Evolutionary conservation across 2,113 vertebrate genomes (phyloP), one percentile per base, ranked within the genome.

Genomic region (Loxodonta africana): DNA sequence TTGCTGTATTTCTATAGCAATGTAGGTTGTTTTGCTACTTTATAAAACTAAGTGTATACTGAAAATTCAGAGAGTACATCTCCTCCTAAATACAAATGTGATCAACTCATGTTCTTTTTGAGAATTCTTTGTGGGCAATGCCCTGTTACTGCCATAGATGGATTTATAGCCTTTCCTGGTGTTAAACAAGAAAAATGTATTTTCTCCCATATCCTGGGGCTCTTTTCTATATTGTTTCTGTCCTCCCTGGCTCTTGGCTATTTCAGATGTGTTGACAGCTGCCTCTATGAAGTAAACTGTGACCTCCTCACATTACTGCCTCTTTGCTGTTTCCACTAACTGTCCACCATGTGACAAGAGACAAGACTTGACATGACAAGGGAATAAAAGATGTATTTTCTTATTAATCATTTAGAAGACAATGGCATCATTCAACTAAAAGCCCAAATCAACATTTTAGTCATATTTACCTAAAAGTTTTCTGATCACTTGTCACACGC

Each of bases 21-120:
- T 82, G n/a, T 71, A 87, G 46, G 26, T 93, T 60, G 48, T 85
- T 87, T 88, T 88, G 57, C 20, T 57, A 83, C 60, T 67, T 15
- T 87, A 44, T 48, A 53, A 84, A 95, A 85, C 12, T 44, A 80
- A 95, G 14, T 69, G 0, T n/a, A 60, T 88, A 44, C 20, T 78
- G 83, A 89, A 95, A 93, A 83, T 93, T 93, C 67, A 71, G 73
- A 92, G 65, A 81, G 20, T 78, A 26, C 8, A 67, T 90, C 18
- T 57, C 18, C 57, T 91, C 23, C 37, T 37, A 88, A 83, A 82
- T 95, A 89, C 85, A 86, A 97, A 82, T 78, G 20, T 63, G 6
- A 73, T 44, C 46, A 87, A 53, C 60, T 91, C 41, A 92, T 83
- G 6, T 77, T 76, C 30, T 88, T 12, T 67, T 48, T 62, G 15